These are phyloP conservation scores for Myripristis murdjan DNA, from an alignment of 2,797 vertebrate species.

Conservation along the genomic window DNA sequence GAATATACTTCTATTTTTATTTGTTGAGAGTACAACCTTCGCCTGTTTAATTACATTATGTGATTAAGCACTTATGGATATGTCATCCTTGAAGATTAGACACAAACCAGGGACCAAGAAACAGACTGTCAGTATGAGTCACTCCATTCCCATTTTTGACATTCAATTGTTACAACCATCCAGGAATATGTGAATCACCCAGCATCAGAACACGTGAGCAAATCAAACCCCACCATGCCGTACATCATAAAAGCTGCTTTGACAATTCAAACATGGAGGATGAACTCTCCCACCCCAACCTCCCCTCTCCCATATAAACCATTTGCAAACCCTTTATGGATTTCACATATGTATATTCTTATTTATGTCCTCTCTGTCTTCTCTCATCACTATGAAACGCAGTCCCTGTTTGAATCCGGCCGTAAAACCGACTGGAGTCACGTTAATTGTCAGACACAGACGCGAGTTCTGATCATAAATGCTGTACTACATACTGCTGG, in stretches of 20 bases:
- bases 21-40: too few relatives aligned
- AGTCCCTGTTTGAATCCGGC: slow-evolving; percentile 76
- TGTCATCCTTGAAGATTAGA: slow-evolving; percentile 25
- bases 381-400: slow-evolving; percentile 78
- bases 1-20: too few relatives aligned
- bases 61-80: slow-evolving; percentile 21
- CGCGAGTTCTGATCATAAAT: slow-evolving; percentile 84
- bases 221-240: slow-evolving; percentile 45
- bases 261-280: slow-evolving; percentile 74
- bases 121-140: slow-evolving; percentile 21
- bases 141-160: slow-evolving; percentile 35
- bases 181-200: slow-evolving; percentile 48
- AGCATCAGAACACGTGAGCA: slow-evolving; percentile 23
- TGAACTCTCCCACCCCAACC: slow-evolving; percentile 74
- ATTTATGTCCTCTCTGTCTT: slow-evolving; percentile 78
- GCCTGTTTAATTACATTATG: slow-evolving; percentile 12
- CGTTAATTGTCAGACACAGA: slow-evolving; percentile 85
- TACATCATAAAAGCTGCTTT: slow-evolving; percentile 68
- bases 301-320: slow-evolving; percentile 71
- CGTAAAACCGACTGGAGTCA: slow-evolving; percentile 84
- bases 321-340: slow-evolving; percentile 75
- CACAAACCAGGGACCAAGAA: slow-evolving; percentile 7
- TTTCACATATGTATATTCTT: slow-evolving; percentile 81
- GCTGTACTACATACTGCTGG: slow-evolving; percentile 77
- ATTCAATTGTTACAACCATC: slow-evolving; percentile 49